These are phyloP conservation scores for Argyresthia albistria DNA, from an alignment of 2,888 invertebrate genomes.

Conservation along the genomic window DNA sequence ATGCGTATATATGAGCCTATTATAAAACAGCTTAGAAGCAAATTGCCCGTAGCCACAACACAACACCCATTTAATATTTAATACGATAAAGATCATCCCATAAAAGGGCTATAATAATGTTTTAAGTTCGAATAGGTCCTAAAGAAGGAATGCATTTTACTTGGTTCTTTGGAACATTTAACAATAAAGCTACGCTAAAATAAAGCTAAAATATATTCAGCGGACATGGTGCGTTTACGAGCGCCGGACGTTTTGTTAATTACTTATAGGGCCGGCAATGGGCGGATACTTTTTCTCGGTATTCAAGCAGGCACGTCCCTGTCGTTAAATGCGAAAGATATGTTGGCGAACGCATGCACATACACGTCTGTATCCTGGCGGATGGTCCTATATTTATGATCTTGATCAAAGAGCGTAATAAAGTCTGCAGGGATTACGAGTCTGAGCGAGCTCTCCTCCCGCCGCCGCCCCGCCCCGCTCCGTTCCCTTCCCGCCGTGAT, in stretches of 20 bases:
- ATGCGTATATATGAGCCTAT: too few relatives aligned
- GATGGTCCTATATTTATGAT: constrained; percentile 3
- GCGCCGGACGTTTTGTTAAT: background rate
- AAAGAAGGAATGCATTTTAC: too few relatives aligned
- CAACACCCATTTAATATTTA: background rate
- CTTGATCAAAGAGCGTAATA: constrained; percentile 2
- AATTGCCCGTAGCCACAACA: too few relatives aligned
- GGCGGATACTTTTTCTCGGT: background rate
- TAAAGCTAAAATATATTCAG: background rate
- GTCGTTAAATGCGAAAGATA: constrained; percentile 1
- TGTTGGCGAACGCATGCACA: background rate
- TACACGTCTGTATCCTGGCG: background rate
- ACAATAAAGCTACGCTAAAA: too few relatives aligned
- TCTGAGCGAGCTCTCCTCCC: background rate
- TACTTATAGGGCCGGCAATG: background rate
- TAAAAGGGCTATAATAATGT: too few relatives aligned
- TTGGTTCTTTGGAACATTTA: too few relatives aligned
- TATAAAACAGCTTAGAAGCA: too few relatives aligned
- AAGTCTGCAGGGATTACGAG: background rate
- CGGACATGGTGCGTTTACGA: background rate
- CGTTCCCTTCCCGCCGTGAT: too few relatives aligned
- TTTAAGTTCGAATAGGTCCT: too few relatives aligned
- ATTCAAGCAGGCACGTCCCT: background rate
- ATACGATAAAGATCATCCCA: constrained; percentile 1
- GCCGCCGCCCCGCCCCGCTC: background rate